Evolutionary conservation across 2,797 vertebrate species (phyloP), one percentile per base, ranked within the genome.

Genomic region (Poecilia picta): DNA sequence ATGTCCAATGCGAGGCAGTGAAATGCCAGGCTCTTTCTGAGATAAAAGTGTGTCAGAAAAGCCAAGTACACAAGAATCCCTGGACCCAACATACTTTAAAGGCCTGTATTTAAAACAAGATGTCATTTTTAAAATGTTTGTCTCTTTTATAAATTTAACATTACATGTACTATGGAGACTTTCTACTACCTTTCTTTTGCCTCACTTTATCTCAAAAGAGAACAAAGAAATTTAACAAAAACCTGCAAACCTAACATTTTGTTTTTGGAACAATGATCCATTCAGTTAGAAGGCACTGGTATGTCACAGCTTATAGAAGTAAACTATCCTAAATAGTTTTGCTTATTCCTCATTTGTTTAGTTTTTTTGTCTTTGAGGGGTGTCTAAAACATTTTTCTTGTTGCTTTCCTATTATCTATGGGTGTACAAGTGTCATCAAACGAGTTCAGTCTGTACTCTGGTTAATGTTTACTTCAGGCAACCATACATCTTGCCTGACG

Each of bases 1-100:
- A 80, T 77, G 75, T 78, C 78, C 80, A 84, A 90, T 86, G 81
- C 77, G 78, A 88, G 77, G 87, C 79, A 80, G 83, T 85, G 84
- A 89, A 88, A 91, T 90, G 87, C 83, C 86, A 88, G 78, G 59
- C 81, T 85, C 51, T 64, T 36, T 41, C 8, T 76, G 75, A 78
- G 72, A 75, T 75, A 25, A 80, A 71, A 72, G 64, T 64, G n/a
- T 77, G 85, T 83, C 77, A 77, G 74, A 75, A 18, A 59, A 62
- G 31, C 55, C 31, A 46, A 46, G 28, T 62, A 46, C 28, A 25
- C 23, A 70, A 28, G 12, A 41, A 45, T 12, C 66, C 23, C 12
- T 43, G 39, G 66, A n/a, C 41, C 66, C 23, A 70, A 70, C 5
- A 45, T 28, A 45, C 15, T 70, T 70, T 43, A 68, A 68, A 68